A percentile compares a stretch with the other conserved stretches of the same genome.
Evolutionary conservation across 2,888 invertebrate species (phyloP).

Genomic region (Desoria tigrina): DNA sequence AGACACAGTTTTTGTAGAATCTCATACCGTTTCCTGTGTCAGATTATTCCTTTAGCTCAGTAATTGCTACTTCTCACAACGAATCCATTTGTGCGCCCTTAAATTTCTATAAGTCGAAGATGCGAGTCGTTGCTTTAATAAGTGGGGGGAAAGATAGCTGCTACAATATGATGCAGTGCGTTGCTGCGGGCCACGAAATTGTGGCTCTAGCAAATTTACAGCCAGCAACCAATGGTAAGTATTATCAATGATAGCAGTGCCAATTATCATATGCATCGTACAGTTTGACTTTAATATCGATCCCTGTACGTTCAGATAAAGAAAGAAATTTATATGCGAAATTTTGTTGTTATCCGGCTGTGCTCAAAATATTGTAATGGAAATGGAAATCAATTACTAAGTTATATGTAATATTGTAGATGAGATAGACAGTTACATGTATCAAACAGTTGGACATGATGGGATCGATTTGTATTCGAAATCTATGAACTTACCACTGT

Average conservation of each 20-base stretch:
- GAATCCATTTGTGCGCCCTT: too few relatives aligned
- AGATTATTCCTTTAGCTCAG: neutral
- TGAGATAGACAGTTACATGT: conserved; percentile 98
- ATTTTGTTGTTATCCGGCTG: too few relatives aligned
- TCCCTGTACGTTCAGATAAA: too few relatives aligned
- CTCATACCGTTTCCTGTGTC: neutral
- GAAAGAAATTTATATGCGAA: too few relatives aligned
- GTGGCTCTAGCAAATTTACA: conserved; percentile 94
- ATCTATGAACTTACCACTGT: conserved; percentile 91
- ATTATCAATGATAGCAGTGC: conserved; percentile 13
- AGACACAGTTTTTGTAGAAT: too few relatives aligned
- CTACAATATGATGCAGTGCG: conserved; percentile 98
- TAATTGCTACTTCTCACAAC: too few relatives aligned
- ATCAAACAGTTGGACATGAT: conserved; percentile 97
- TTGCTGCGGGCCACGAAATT: conserved; percentile 85
- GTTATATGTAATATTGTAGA: conserved; percentile 61
- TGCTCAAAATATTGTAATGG: too few relatives aligned
- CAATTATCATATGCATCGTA: conserved; percentile 6
- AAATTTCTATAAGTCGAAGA: too few relatives aligned
- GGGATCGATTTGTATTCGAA: conserved; percentile 87
- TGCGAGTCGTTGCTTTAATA: conserved; percentile 84
- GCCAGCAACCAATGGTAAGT: conserved; percentile 76
- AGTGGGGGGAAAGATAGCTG: conserved; percentile 99
- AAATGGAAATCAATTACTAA: too few relatives aligned
- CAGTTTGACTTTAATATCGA: conserved; percentile 1